Base-by-base conservation (phyloP, 2,797 vertebrate species). In the Rhinogobio ventralis region DNA sequence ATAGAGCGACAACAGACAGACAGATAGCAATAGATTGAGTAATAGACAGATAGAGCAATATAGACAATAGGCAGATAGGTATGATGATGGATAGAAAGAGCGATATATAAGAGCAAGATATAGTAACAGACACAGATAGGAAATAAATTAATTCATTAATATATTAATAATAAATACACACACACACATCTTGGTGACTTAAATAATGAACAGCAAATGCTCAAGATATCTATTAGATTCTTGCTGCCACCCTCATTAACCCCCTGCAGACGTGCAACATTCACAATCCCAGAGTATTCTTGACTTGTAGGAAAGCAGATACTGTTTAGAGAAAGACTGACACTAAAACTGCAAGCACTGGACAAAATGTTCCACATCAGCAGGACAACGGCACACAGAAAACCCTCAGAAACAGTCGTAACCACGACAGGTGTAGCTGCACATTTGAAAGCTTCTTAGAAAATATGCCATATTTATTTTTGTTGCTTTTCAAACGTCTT, bases 231-330 rank as follows among this genome's bases (percentile, higher is more conserved):
- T 57, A 15, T 79, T 46, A 23, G 55, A 86, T 81, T 89, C 51
- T 87, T 74, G 86, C 85, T 88, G 82, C 90, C 87, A 90, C 86
- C 72, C 53, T 39, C 66, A 64, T 51, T 69, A 55, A 74, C 33
- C 51, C 28, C 45, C 23, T 23, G 49, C 72, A 46, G 67, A 81
- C 74, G 25, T 39, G 51, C 14, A 55, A 62, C 84, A 88, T 89
- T 89, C 91, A 93, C 93, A 94, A 93, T 90, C 87, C 82, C 53
- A 3, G 71, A 88, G 92, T 95, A 94, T 95, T 95, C 95, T 92
- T 92, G 93, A 91, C 92, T 33, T 74, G 85, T 68, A 87, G 90
- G 92, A 94, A 91, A 93, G 89, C 90, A 92, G 92, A 95, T 92
- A 86, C 88, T 1, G 49, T 75, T 75, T 10, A 81, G 66, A 11